Evolutionary conservation across 1,140 invertebrate species (phyloP), one percentile per base, ranked within the genome.

Genomic region (Pogonomyrmex barbatus): DNA sequence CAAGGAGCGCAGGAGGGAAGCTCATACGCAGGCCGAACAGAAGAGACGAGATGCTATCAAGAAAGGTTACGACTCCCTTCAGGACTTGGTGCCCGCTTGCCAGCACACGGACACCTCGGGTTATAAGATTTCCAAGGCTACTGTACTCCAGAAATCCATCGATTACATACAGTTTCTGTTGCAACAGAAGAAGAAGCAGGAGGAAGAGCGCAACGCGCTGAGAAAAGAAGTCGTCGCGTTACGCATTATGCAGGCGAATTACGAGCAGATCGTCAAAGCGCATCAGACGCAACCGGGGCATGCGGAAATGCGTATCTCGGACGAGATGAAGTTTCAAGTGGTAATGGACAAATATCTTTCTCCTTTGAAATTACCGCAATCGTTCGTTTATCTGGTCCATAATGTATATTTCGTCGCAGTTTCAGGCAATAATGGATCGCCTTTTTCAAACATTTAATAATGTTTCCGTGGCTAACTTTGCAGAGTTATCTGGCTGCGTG

Each of bases 1-100:
- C 92, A 99, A 99, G 95, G 99, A 99, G 91, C 95, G 98, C 42
- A 96, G 99, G 52, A 96, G 99, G 86, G 98, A 99, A 94, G 99
- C 99, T 8, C 99, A 99, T 93, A 99, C 99, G 0, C 98, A 99
- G 94, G 99, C 99, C 3, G 99, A 99, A 94, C 99, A 99, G 94
- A 99, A 99, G 94, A 96, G 99, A 87, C 96, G 99, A 93, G 98
- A 99, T 96, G 98, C 98, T 2, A 99, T 99, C 82, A 99, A 99
- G 93, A 98, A 98, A 94, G 98, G 98, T 1, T 99, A 99, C 94
- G 98, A 99, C 94, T 97, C 97, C 5, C 95, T 99, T 47, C 98
- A 99, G 95, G 97, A 98, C 91, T 94, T 99, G 87, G 98, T 99
- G 5, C 99, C 99, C 2, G 98, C 97, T 67, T 99, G 98, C 94